These are phyloP conservation scores for Agraylea sexmaculata DNA, from an alignment of 1,140 invertebrate species.

Conservation along the genomic window DNA sequence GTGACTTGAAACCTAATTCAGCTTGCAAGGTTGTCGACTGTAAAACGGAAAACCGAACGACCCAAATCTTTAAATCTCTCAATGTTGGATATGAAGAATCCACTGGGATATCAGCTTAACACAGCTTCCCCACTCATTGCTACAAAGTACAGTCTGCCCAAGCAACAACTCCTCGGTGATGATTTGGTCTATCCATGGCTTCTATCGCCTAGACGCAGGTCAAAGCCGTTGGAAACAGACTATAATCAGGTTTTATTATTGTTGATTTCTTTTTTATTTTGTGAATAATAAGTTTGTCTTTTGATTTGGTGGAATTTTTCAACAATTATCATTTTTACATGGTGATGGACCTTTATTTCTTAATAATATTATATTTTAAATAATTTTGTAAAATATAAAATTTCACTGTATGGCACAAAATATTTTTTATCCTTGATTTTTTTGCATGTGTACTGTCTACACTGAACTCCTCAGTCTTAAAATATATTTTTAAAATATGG, in stretches of 20 bases:
- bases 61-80: conserved; percentile 18
- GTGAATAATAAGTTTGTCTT: too few species aligned
- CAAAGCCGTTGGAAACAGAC: too few species aligned
- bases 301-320: too few species aligned
- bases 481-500: not conserved
- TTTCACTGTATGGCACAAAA: too few species aligned
- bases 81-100: conserved; percentile 9
- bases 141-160: not conserved
- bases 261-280: conserved; percentile 4
- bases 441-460: conserved; percentile 23
- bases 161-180: not conserved
- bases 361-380: too few species aligned
- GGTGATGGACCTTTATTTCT: too few species aligned
- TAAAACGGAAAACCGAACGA: not conserved
- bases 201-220: not conserved
- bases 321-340: too few species aligned
- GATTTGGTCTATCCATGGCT: not conserved
- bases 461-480: conserved; percentile 3
- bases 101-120: not conserved
- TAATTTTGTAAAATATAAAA: too few species aligned
- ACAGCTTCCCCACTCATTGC: not conserved
- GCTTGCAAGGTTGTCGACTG: too few species aligned
- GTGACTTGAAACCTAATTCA: too few species aligned
- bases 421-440: conserved; percentile 25
- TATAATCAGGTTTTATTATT: not conserved